Evolutionary conservation across 2,888 invertebrate genomes (phyloP).

Genomic region (Sarcophaga rosellei): DNA sequence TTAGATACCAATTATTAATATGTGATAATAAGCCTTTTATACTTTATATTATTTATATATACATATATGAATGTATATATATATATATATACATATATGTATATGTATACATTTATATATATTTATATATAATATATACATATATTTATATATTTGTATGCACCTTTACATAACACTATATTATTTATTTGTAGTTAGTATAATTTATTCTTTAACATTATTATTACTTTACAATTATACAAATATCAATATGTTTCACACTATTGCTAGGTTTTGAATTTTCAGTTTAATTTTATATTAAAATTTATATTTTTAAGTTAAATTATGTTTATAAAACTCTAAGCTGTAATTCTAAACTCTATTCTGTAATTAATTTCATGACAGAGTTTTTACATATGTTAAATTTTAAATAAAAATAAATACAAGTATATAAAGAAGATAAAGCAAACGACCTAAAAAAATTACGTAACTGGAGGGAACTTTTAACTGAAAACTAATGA

Average conservation of each 20-base stretch:
- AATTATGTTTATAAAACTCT: slow-evolving; percentile 19
- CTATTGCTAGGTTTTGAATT: slow-evolving; percentile 54
- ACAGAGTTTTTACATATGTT: slow-evolving; percentile 21
- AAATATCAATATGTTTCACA: slow-evolving; percentile 66
- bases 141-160: slow-evolving; percentile 42
- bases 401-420: slow-evolving; percentile 26
- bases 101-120: background rate
- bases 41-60: slow-evolving; percentile 25
- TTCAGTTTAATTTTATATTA: slow-evolving; percentile 27
- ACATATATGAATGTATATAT: background rate
- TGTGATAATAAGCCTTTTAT: slow-evolving; percentile 48
- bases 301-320: slow-evolving; percentile 11
- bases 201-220: slow-evolving; percentile 40
- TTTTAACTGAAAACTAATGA: slow-evolving; percentile 1
- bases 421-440: slow-evolving; percentile 11
- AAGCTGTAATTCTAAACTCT: background rate
- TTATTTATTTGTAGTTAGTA: slow-evolving; percentile 18
- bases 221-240: slow-evolving; percentile 64
- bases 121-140: slow-evolving; percentile 15
- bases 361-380: slow-evolving; percentile 25
- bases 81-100: background rate
- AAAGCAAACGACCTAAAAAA: slow-evolving; percentile 26
- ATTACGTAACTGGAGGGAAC: background rate
- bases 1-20: slow-evolving; percentile 56
- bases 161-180: slow-evolving; percentile 48